These are phyloP conservation scores for Andinoacara biseriatus DNA, from an alignment of 2,113 vertebrate species.

Conservation along the genomic window DNA sequence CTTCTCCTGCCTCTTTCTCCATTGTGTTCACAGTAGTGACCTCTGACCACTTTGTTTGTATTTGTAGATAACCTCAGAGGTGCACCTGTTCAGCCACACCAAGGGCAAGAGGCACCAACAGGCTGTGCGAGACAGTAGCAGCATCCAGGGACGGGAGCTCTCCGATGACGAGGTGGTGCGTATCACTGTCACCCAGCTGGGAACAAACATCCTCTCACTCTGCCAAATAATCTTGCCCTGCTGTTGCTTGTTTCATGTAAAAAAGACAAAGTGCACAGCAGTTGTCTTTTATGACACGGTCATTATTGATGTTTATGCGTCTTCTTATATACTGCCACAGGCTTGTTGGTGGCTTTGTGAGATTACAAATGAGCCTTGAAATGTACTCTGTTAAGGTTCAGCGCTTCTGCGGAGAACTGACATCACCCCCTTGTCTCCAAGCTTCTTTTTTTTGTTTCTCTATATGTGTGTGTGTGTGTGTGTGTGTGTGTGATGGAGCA, in stretches of 20 bases:
- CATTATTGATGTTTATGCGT: slow-evolving; percentile 67
- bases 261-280: slow-evolving; percentile 50
- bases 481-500: slow-evolving; percentile 57
- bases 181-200: slow-evolving; percentile 41
- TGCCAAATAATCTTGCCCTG: slow-evolving; percentile 20
- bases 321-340: slow-evolving; percentile 42
- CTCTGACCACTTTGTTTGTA: slow-evolving; percentile 72
- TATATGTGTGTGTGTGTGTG: background rate
- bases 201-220: slow-evolving; percentile 55
- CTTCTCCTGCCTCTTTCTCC: slow-evolving; percentile 56
- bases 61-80: slow-evolving; percentile 96
- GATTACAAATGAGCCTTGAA: slow-evolving; percentile 73
- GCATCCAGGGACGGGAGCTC: slow-evolving; percentile 97
- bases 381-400: slow-evolving; percentile 77
- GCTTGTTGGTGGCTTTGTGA: slow-evolving; percentile 60
- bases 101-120: slow-evolving; percentile 97
- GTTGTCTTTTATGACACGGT: slow-evolving; percentile 56
- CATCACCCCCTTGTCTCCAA: slow-evolving; percentile 73
- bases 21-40: slow-evolving; percentile 66
- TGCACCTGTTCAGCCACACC: slow-evolving; percentile 98
- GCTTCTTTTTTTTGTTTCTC: slow-evolving; percentile 10
- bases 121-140: slow-evolving; percentile 96
- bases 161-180: slow-evolving; percentile 99
- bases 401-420: slow-evolving; percentile 67
- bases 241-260: slow-evolving; percentile 38